Conservation (phyloP, 2,113 vertebrate genomes). For the human (Homo sapiens) region GRCh38 chr14:97536001-97536500, state of each 20-base stretch:
- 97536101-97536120: accelerated
- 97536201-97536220: accelerated
- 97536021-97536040: not conserved
- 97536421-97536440: accelerated
- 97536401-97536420: too few relatives aligned
- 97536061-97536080: not conserved
- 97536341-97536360: accelerated
- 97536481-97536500: accelerated
- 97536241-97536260: accelerated
- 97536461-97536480: not conserved
- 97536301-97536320: not conserved
- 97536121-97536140: not conserved
- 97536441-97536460: too few relatives aligned
- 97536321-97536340: accelerated
- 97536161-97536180: accelerated
- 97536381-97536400: accelerated
- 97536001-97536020: too few relatives aligned
- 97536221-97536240: accelerated
- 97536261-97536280: too few relatives aligned
- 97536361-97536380: accelerated
- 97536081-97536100: not conserved
- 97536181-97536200: accelerated
- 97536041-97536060: not conserved
- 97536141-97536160: not conserved
- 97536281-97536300: too few relatives aligned